Evolutionary conservation across 2,113 vertebrate species (phyloP).

Genomic region (Aegithalos caudatus): DNA sequence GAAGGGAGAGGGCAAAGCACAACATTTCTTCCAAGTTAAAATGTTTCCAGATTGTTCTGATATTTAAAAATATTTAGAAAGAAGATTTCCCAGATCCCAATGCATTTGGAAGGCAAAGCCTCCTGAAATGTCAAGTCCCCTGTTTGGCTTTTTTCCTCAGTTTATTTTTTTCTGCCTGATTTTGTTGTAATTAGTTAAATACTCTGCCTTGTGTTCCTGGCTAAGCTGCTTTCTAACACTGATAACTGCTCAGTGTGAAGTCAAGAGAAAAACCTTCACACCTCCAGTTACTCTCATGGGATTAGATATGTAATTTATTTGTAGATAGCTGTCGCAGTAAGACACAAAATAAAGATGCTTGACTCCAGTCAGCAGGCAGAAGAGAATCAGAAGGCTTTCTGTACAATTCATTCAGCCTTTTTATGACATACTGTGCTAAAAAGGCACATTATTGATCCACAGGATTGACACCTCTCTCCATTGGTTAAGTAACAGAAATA

Average conservation of each 20-base stretch:
- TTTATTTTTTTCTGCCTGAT: not conserved
- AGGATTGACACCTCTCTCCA: no score
- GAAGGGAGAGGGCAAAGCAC: not conserved
- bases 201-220: not conserved
- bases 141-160: not conserved
- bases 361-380: no score
- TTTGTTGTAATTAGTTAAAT: not conserved
- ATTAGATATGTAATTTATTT: not conserved
- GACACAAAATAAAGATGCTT: no score
- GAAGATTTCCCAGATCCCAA: not conserved
- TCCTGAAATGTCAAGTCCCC: not conserved
- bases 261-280: not conserved
- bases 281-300: not conserved
- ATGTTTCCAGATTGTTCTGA: slow-evolving; percentile 43
- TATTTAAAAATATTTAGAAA: not conserved
- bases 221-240: not conserved
- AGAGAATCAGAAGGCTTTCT: no score
- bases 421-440: no score
- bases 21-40: slow-evolving; percentile 24
- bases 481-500: no score
- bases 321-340: no score
- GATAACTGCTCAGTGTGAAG: not conserved
- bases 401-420: no score
- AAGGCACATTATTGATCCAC: no score
- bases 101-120: not conserved